Conservation (phyloP, 2,113 vertebrate genomes). For the Oxyruncus cristatus region DNA sequence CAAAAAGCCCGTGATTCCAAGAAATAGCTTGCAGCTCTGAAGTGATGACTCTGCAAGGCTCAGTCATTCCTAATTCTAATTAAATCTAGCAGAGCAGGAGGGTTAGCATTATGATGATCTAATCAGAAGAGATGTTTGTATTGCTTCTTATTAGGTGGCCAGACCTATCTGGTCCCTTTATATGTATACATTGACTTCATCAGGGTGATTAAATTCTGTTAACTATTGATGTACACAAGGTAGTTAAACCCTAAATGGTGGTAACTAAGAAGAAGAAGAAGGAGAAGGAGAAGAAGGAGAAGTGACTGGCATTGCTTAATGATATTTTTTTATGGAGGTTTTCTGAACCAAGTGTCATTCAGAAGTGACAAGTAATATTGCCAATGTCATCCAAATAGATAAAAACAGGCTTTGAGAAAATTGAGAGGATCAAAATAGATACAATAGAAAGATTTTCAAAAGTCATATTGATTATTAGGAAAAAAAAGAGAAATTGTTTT, state of each 20-base stretch:
- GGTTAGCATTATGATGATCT: background rate
- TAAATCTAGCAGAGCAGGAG: background rate
- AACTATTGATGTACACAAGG: conserved; percentile 37
- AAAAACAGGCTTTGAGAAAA: background rate
- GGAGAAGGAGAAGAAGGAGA: background rate
- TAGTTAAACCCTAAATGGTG: conserved; percentile 56
- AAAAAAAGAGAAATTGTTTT: background rate
- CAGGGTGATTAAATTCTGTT: conserved; percentile 53
- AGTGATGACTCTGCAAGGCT: background rate
- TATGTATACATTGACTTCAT: background rate
- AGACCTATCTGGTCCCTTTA: background rate
- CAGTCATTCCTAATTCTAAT: background rate
- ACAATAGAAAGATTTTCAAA: background rate
- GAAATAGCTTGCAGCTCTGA: background rate
- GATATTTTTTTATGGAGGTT: background rate
- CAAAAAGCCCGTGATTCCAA: background rate
- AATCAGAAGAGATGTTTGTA: background rate
- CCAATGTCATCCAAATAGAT: background rate
- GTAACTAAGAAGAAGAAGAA: background rate
- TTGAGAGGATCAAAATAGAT: background rate
- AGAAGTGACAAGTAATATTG: background rate
- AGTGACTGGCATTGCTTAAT: background rate
- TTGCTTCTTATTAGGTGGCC: background rate
- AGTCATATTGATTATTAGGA: background rate
- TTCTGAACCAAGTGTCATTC: background rate